Conservation (phyloP, 2,113 vertebrate species). For the Phyllostomus discolor region DNA sequence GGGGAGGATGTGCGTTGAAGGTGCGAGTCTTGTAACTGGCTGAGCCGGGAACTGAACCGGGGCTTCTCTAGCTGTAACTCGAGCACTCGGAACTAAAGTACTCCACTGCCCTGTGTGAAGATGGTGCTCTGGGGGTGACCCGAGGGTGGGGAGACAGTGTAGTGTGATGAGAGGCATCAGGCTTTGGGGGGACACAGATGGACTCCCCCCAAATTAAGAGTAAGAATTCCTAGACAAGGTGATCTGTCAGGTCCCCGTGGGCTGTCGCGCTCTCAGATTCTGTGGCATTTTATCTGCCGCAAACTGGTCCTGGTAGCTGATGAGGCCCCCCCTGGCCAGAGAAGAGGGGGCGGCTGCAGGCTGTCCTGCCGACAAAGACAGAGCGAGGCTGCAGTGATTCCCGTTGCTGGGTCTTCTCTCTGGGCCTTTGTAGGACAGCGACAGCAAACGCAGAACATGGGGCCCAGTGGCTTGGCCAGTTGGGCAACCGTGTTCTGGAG, state of each 20-base stretch:
- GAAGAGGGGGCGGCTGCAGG: not conserved
- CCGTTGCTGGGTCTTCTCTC: not conserved
- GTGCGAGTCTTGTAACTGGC: not conserved
- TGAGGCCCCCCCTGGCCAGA: not conserved
- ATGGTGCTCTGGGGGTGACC: not conserved
- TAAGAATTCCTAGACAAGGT: not conserved
- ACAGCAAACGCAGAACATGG: not conserved
- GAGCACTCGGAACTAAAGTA: not conserved
- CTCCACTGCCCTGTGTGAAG: not conserved
- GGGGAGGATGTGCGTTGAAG: not conserved
- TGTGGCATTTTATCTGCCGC: not conserved
- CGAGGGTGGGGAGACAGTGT: not conserved
- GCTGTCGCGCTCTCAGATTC: not conserved
- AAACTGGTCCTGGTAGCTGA: not conserved
- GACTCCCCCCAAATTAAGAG: not conserved
- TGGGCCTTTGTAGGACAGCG: not conserved
- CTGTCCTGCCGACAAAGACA: not conserved
- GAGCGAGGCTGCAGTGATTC: not conserved
- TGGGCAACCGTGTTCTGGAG: not conserved
- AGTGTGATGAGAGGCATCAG: not conserved
- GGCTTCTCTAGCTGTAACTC: not conserved
- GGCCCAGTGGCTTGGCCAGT: not conserved
- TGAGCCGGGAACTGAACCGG: not conserved
- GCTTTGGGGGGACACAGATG: not conserved
- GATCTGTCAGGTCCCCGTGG: not conserved